Conservation (phyloP, 2,888 invertebrate genomes). For the Philopedon plagiatum region DNA sequence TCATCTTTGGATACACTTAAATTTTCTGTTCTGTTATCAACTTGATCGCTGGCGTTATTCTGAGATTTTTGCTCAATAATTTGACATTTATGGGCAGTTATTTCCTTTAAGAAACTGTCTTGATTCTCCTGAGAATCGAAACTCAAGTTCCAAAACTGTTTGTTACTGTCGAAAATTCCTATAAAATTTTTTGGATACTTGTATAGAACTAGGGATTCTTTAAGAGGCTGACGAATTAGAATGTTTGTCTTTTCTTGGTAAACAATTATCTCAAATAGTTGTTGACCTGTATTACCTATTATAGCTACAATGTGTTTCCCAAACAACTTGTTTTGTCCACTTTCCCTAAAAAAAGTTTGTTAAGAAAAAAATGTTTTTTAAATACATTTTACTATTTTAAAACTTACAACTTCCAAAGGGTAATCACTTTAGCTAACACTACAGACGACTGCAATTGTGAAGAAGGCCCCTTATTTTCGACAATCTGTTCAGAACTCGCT, state of each 20-base stretch:
- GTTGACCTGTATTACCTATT: conserved; percentile 62
- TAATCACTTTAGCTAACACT: conserved; percentile 45
- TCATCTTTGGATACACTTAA: neutral
- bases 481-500: neutral
- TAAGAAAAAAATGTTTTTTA: neutral
- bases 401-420: conserved; percentile 42
- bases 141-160: conserved; percentile 62
- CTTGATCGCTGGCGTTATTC: neutral
- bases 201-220: conserved; percentile 54
- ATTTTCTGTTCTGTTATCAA: neutral
- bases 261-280: conserved; percentile 62
- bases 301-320: conserved; percentile 69
- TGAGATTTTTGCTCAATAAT: conserved; percentile 40
- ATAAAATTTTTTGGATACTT: conserved; percentile 59
- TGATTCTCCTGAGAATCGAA: conserved; percentile 59
- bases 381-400: neutral
- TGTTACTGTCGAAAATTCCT: conserved; percentile 61
- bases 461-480: neutral
- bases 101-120: conserved; percentile 55
- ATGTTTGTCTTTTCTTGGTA: conserved; percentile 66
- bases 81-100: conserved; percentile 53
- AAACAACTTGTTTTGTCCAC: conserved; percentile 18
- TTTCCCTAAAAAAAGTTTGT: conserved; percentile 31
- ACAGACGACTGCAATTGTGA: conserved; percentile 34
- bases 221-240: conserved; percentile 59